Evolutionary conservation across 2,113 vertebrate genomes (phyloP).

Genomic region (Addax nasomaculatus): DNA sequence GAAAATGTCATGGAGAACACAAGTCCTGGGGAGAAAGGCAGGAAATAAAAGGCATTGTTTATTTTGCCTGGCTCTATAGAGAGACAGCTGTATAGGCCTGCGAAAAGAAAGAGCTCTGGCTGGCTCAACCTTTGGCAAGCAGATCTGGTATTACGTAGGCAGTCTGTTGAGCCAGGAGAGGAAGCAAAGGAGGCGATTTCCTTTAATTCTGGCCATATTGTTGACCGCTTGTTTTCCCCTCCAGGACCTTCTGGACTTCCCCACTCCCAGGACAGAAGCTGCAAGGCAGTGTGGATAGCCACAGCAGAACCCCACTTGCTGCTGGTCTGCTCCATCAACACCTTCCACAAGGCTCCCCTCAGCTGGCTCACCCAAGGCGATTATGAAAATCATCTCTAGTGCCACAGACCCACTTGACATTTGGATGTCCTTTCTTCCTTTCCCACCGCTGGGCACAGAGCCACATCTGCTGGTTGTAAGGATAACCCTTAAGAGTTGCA

Average conservation of each 20-base stretch:
- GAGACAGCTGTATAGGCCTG: neutral
- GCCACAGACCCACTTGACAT: neutral
- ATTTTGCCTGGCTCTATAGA: neutral
- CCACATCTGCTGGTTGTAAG: neutral
- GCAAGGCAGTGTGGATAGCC: neutral
- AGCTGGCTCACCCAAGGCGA: neutral
- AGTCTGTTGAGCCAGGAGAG: neutral
- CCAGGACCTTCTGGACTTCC: neutral
- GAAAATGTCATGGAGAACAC: constrained; percentile 20
- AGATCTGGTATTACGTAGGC: neutral
- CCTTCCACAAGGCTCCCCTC: neutral
- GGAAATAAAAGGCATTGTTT: constrained; percentile 42
- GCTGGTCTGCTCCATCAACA: neutral
- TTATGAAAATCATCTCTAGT: neutral
- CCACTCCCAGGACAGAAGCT: neutral
- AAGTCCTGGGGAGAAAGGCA: constrained; percentile 8
- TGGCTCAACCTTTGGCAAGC: constrained; percentile 25
- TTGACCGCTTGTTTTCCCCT: neutral
- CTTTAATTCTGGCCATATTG: neutral
- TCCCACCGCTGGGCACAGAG: neutral
- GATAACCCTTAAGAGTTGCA: neutral
- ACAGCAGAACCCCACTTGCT: neutral
- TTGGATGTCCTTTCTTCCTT: neutral
- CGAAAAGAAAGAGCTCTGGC: constrained; percentile 26
- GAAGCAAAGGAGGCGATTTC: constrained; percentile 40